Evolutionary conservation across 2,797 vertebrate species (phyloP).

Genomic region (Heliangelus exortis): DNA sequence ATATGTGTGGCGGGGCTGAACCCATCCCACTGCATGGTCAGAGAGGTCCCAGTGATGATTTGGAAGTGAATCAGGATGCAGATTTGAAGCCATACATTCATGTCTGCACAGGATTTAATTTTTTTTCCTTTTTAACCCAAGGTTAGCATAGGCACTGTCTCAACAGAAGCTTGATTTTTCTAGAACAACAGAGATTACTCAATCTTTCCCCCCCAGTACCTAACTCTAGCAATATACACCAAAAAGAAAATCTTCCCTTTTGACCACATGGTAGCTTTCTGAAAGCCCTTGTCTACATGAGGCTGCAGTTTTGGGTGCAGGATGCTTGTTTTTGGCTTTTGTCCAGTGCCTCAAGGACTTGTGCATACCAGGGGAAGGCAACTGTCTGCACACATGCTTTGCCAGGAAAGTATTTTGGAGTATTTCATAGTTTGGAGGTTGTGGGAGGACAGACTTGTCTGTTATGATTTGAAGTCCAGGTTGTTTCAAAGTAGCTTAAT

Average conservation of each 20-base stretch:
- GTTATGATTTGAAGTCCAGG: neutral
- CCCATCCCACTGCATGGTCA: accelerated
- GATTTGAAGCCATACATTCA: conserved; percentile 21
- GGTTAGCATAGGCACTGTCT: neutral
- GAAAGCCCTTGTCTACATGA: accelerated
- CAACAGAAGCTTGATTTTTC: neutral
- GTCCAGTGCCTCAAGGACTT: accelerated
- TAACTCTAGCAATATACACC: neutral
- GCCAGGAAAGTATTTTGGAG: neutral
- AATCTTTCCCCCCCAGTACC: neutral
- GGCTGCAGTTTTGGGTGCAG: neutral
- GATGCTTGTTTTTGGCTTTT: neutral
- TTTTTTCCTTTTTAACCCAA: neutral
- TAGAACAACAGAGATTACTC: neutral
- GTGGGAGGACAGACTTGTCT: neutral
- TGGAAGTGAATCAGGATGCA: neutral
- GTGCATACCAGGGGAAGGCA: neutral
- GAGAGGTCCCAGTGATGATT: neutral
- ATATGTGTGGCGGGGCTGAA: neutral
- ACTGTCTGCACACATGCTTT: accelerated
- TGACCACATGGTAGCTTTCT: neutral
- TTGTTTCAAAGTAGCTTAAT: neutral
- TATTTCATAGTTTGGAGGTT: neutral
- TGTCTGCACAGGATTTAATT: neutral
- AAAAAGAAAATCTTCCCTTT: neutral